These are phyloP conservation scores for Pseudeuparius sepicola DNA, from an alignment of 2,888 invertebrate species.

Conservation along the genomic window DNA sequence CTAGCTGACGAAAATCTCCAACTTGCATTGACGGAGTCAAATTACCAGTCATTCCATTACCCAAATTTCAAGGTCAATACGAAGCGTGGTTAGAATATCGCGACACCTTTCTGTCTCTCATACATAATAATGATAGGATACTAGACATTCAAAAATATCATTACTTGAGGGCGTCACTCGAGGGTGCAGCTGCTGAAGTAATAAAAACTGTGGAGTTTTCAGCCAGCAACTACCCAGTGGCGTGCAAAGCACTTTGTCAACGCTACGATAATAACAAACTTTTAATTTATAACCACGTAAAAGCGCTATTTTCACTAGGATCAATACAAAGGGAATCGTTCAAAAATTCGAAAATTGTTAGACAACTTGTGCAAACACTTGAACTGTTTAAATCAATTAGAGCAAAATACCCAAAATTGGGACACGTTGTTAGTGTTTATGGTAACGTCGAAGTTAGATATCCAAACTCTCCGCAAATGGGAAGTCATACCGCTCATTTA, in stretches of 20 bases:
- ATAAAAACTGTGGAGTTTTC: too few species aligned
- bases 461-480: slow-evolving; percentile 6
- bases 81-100: slow-evolving; percentile 9
- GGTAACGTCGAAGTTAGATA: slow-evolving; percentile 9
- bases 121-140: slow-evolving; percentile 13
- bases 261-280: too few species aligned
- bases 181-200: too few species aligned
- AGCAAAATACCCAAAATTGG: slow-evolving; percentile 8
- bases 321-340: slow-evolving; percentile 3
- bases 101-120: slow-evolving; percentile 11
- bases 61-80: slow-evolving; percentile 5
- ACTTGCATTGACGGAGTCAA: not conserved
- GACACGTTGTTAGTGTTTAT: slow-evolving; percentile 9
- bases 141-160: slow-evolving; percentile 15
- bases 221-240: too few species aligned
- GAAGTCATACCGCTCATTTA: slow-evolving; percentile 4
- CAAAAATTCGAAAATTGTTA: slow-evolving; percentile 3
- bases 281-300: too few species aligned
- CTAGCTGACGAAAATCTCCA: too few species aligned
- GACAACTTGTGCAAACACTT: slow-evolving; percentile 7
- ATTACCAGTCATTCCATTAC: slow-evolving; percentile 2
- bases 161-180: too few species aligned
- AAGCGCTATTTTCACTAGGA: too few species aligned
- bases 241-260: too few species aligned
- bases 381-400: slow-evolving; percentile 8